Evolutionary conservation across 2,113 vertebrate species (phyloP).

Genomic region (Nerophis ophidion): DNA sequence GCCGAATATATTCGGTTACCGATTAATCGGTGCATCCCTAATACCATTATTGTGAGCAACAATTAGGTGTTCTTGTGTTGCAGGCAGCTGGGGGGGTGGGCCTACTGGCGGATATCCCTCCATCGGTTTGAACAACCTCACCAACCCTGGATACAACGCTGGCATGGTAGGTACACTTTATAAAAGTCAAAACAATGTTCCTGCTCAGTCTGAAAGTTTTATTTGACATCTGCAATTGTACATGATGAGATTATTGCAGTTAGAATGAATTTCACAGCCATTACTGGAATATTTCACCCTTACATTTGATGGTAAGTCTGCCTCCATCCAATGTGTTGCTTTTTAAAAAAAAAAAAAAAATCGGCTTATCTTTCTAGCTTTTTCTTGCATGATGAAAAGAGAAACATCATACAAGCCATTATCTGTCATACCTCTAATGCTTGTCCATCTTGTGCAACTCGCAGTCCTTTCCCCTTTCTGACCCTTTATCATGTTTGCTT

Average conservation of each 20-base stretch:
- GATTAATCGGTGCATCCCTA: no score
- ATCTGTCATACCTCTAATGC: slow-evolving; percentile 18
- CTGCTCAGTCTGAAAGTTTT: neutral
- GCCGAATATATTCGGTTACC: no score
- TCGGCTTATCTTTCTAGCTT: slow-evolving; percentile 7
- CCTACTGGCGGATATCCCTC: slow-evolving; percentile 61
- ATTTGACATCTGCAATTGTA: slow-evolving; percentile 6
- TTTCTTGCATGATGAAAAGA: slow-evolving; percentile 39
- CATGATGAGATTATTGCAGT: slow-evolving; percentile 44
- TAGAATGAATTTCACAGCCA: slow-evolving; percentile 46
- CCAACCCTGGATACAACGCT: slow-evolving; percentile 62
- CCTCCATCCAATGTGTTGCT: slow-evolving; percentile 4
- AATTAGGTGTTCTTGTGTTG: slow-evolving; percentile 17
- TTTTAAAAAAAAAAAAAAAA: neutral
- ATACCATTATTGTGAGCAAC: neutral
- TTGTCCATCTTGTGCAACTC: slow-evolving; percentile 14
- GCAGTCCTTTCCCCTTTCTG: slow-evolving; percentile 19
- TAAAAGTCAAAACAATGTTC: neutral
- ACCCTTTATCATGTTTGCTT: slow-evolving; percentile 13
- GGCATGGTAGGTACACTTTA: slow-evolving; percentile 63
- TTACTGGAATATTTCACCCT: slow-evolving; percentile 34
- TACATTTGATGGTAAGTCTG: slow-evolving; percentile 48
- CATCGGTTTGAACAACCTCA: slow-evolving; percentile 53
- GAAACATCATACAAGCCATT: slow-evolving; percentile 2
- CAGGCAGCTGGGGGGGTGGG: slow-evolving; percentile 68